phyloP scores from a whole-genome alignment of 2,888 invertebrate genomes.

The Thysanoteuthis rhombus region DNA sequence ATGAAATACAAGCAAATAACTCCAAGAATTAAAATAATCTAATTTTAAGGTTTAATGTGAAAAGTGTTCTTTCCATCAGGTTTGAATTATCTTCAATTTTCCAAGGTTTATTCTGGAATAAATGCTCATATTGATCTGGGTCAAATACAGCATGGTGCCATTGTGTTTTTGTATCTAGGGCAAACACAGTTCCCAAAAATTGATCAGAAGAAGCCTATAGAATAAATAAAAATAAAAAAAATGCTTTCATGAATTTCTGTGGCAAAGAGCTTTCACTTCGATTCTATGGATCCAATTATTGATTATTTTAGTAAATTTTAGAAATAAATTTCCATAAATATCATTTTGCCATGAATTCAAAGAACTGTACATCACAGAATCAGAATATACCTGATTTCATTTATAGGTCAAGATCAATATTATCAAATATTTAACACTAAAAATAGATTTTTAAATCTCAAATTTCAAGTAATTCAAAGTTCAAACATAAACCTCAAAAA shows the following conservation, averaged over 20 bases:
- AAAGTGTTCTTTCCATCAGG: neutral
- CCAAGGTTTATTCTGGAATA: neutral
- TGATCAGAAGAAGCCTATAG: neutral
- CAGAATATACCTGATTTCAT: neutral
- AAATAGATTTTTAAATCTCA: neutral
- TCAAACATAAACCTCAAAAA: neutral
- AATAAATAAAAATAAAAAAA: neutral
- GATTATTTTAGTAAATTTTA: neutral
- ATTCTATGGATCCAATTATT: neutral
- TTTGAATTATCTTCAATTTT: neutral
- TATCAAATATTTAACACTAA: neutral
- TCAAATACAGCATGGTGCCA: neutral
- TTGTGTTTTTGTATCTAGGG: slow-evolving; percentile 12
- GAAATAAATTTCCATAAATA: neutral
- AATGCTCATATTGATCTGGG: neutral
- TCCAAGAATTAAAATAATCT: no score
- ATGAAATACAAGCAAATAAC: no score
- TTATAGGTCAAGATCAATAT: neutral
- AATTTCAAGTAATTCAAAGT: neutral
- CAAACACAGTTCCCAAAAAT: neutral
- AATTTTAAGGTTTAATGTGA: neutral
- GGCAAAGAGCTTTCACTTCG: neutral
- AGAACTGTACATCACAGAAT: neutral
- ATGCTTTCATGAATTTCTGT: neutral
- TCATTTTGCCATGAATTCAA: neutral